phyloP scores from a whole-genome alignment of 2,888 invertebrate genomes.

The Chrysotoxum bicinctum region DNA sequence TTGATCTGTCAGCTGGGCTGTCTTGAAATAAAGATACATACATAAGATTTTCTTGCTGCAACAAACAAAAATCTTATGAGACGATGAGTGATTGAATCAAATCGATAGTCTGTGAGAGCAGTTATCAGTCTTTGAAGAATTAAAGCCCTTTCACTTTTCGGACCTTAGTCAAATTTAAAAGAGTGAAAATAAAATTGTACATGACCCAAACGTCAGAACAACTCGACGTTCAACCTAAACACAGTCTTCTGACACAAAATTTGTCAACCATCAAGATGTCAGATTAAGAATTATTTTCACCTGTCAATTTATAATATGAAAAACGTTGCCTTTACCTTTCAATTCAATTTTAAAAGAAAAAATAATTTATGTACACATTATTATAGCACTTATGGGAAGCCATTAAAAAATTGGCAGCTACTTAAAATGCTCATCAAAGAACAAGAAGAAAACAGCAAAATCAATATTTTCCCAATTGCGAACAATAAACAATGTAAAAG shows the following conservation, averaged over 20 bases:
- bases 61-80: background rate
- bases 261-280: background rate
- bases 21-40: no score
- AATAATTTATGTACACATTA: background rate
- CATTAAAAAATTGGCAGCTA: conserved; percentile 7
- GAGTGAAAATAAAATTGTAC: no score
- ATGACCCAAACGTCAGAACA: no score
- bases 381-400: background rate
- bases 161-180: no score
- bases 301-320: background rate
- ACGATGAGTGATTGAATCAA: conserved; percentile 24
- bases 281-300: background rate
- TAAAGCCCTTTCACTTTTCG: background rate
- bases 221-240: no score
- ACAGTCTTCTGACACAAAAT: no score
- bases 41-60: no score
- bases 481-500: conserved; percentile 41
- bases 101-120: background rate
- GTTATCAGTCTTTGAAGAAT: background rate
- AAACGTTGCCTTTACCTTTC: background rate
- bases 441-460: background rate
- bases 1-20: conserved; percentile 48
- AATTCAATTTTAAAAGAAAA: background rate
- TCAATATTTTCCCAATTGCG: conserved; percentile 34
- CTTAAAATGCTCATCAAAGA: background rate